Conservation (phyloP, 2,113 vertebrate genomes). For the Rhea pennata region DNA sequence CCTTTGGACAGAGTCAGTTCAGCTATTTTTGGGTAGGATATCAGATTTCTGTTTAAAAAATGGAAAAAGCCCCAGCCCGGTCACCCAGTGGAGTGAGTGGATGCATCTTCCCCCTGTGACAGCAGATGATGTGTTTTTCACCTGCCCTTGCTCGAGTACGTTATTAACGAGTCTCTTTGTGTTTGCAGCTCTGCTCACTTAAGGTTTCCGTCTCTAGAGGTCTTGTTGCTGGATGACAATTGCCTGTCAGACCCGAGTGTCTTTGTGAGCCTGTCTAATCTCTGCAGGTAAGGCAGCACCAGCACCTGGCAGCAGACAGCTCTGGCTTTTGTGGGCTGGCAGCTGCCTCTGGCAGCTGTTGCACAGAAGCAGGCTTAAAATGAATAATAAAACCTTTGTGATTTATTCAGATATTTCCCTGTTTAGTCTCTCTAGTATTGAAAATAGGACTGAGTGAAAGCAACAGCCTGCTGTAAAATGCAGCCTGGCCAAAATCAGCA, state of each 20-base stretch:
- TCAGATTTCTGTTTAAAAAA: neutral
- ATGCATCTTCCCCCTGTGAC: neutral
- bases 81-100: neutral
- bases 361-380: neutral
- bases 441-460: neutral
- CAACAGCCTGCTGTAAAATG: neutral
- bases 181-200: neutral
- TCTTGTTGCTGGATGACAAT: constrained; percentile 86
- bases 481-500: neutral
- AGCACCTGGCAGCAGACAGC: neutral
- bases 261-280: constrained; percentile 80
- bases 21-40: neutral
- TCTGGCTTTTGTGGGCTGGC: neutral
- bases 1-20: neutral
- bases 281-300: constrained; percentile 75
- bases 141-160: neutral
- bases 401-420: neutral
- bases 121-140: neutral
- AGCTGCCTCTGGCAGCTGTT: neutral
- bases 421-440: neutral
- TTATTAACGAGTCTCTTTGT: neutral
- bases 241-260: constrained; percentile 75
- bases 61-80: fast-evolving
- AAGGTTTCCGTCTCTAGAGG: constrained; percentile 80
- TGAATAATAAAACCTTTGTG: neutral